Evolutionary conservation across 2,797 vertebrate genomes (phyloP), one percentile per base, ranked within the genome.

Genomic region (Phoeniculus purpureus): DNA sequence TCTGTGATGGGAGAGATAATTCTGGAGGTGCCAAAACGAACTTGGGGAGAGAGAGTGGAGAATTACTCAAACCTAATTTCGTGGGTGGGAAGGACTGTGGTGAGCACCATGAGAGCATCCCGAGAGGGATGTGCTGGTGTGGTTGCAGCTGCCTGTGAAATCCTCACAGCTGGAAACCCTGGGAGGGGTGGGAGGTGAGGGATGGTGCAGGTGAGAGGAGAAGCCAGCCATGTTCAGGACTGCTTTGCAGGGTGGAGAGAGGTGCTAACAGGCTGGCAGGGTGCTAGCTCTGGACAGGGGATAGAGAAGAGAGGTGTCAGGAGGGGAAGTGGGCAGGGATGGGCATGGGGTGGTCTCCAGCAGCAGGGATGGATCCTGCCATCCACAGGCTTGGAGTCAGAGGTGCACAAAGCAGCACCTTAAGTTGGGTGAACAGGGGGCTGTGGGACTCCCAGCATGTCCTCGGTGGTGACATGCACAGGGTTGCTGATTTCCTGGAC

Each of bases 1-100:
- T 82, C 81, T 90, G 86, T 52, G 60, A 78, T n/a, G 90, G 66
- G 60, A 82, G 50, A 72, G 88, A 81, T 81, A 85, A 80, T 78
- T 68, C 81, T 78, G 76, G 34, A 86, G 23, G 50, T 78, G 86
- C 86, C 75, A 85, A 59, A 93, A 90, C 22, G 75, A 86, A 72
- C 1, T 27, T 25, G 3, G 29, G 66, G n/a, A 85, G 60, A 85
- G 60, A 86, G 60, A 77, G 26, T 14, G 8, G n/a, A 23, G 62
- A 83, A 40, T 54, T 73, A 79, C 20, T 85, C 31, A 25, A 50
- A 74, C 2, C 25, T 12, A 6, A 50, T 92, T 73, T 51, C 60
- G 59, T 85, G 89, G 50, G 47, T 66, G 58, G 68, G 82, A 87
- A 91, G 45, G 48, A 62, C 0, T 2, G 29, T 0, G 0, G 23